Evolutionary conservation across 2,113 vertebrate species (phyloP), one percentile per base, ranked within the genome.

Genomic region (Pelmatolapia mariae): DNA sequence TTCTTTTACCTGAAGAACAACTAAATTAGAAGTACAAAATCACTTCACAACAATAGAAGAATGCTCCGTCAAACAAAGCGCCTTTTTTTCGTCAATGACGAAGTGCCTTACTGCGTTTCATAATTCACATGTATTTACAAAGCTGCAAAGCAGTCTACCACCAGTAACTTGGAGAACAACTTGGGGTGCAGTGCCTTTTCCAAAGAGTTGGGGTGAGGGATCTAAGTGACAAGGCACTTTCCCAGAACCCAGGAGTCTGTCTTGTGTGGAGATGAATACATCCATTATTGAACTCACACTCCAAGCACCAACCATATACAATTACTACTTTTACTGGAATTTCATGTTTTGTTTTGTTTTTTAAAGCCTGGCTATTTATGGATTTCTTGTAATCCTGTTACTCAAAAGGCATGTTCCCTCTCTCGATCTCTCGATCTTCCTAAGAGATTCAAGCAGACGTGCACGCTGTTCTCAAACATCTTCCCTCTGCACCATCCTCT

Each of bases 361-460:
- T 7, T n/a, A 80, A 73, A 26, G 22, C 11, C 47, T 26, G 47
- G 5, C 81, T 89, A 90, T 91, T 83, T 52, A 81, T 84, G 80
- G 63, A 50, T 87, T 87, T 85, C n/a, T 71, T 89, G 63, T 84
- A 57, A 89, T 73, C 40, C 68, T 86, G 85, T 66, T 85, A 79
- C 63, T 85, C 79, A 91, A 88, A 91, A 88, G 81, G 63, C 38
- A 45, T 5, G n/a, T 79, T 84, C 59, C 6, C 22, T 29, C 66
- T 47, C 10, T 47, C 16, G n/a, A 5, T 29, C 66, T 47, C 10
- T 47, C 16, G n/a, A 5, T 2, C 80, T 56, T 83, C 22, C 24
- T n/a, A 78, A 31, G 29, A 76, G 11, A 4, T 45, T 76, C 22
- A 29, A 66, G 73, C 50, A 80, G 47, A 59, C 53, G 2, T 11